Conservation (phyloP, 2,888 invertebrate species). For the Cephus nigrinus region DNA sequence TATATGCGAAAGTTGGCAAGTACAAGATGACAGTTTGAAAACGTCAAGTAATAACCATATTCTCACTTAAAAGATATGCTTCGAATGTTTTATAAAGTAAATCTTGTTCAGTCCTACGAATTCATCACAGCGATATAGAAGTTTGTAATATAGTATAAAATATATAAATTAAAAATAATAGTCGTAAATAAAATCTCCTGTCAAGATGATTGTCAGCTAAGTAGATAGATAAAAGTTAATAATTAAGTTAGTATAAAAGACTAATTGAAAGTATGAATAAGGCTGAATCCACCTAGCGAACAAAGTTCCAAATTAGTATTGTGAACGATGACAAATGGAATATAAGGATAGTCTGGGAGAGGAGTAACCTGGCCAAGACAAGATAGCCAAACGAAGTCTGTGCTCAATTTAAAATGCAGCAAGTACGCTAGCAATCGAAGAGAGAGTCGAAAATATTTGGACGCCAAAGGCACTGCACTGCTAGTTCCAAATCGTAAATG, state of each 20-base stretch:
- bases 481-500: neutral
- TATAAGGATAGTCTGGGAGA: neutral
- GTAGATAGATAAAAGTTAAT: no score
- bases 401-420: neutral
- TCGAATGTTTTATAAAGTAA: neutral
- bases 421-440: neutral
- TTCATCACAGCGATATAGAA: neutral
- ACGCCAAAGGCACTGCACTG: neutral
- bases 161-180: neutral
- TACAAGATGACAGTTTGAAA: neutral
- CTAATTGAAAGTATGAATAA: no score
- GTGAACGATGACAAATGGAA: neutral
- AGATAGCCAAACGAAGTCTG: neutral
- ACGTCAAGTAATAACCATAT: neutral
- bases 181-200: no score
- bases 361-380: neutral
- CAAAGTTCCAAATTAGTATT: neutral
- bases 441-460: neutral
- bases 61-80: neutral
- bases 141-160: neutral
- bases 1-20: neutral
- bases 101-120: neutral
- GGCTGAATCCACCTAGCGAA: neutral
- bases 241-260: neutral
- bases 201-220: no score